phyloP scores from a whole-genome alignment of 2,888 invertebrate genomes.

The Stenodema calcarata region DNA sequence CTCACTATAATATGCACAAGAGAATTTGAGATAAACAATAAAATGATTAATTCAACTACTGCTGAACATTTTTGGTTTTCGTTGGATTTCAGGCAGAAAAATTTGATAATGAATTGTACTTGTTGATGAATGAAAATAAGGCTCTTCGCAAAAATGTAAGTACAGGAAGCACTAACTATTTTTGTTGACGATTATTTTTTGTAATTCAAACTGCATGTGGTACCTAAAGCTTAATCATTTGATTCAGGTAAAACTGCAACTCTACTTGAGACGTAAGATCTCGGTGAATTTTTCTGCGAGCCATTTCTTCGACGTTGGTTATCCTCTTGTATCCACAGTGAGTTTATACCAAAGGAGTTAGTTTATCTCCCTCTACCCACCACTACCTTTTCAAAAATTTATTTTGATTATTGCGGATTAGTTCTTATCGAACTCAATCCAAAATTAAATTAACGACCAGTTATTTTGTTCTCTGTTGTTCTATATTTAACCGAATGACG shows the following conservation, averaged over 20 bases:
- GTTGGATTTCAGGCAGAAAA: slow-evolving; percentile 30
- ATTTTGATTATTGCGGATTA: no score
- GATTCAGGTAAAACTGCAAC: slow-evolving; percentile 7
- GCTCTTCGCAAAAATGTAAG: slow-evolving; percentile 9
- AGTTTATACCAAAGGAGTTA: no score
- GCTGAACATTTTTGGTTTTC: not conserved
- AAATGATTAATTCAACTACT: no score
- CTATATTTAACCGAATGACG: no score
- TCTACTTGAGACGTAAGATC: slow-evolving; percentile 1
- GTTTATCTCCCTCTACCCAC: no score
- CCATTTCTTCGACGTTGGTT: slow-evolving; percentile 25
- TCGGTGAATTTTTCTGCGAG: slow-evolving; percentile 16
- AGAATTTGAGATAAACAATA: no score
- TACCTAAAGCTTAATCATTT: not conserved
- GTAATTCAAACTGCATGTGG: no score
- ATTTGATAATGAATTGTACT: slow-evolving; percentile 13
- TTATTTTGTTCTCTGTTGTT: no score
- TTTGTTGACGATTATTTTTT: no score
- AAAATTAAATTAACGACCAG: no score
- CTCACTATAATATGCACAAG: no score
- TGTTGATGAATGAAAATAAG: slow-evolving; percentile 13
- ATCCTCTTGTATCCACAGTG: slow-evolving; percentile 29
- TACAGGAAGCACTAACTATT: not conserved
- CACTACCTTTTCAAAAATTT: no score
- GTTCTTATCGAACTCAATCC: not conserved